Base-by-base conservation (phyloP, 2,888 invertebrate genomes). In the Zeuzera pyrina region DNA sequence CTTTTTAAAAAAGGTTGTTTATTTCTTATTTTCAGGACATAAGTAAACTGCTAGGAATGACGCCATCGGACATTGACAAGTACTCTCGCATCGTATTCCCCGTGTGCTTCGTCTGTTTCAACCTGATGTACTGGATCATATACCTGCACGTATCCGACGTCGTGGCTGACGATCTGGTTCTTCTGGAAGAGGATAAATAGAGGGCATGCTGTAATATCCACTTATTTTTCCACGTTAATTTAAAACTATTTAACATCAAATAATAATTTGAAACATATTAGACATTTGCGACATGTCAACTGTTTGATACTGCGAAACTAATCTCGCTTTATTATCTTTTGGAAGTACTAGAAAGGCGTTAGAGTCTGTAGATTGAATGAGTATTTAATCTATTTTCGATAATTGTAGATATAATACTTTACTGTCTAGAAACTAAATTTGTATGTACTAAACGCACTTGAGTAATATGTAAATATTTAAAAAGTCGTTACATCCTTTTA, bases 51-150 rank as follows among this genome's bases (percentile, higher is more conserved):
- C 89, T 92, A 81, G 94, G 93, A 59, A 93, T 95, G 74, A 95
- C 95, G 57, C 97, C 97, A 38, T 97, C 97, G 71, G 97, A 97
- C 84, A 98, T 98, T 81, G 98, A 98, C 89, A 98, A 98, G 86
- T 98, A 98, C 78, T 97, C 98, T 42, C 91, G 98, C 65, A 95
- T 98, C 79, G 92, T 97, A 61, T 99, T 99, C 79, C 98, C 98
- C 33, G 94, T 97, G 59, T 95, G 97, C 86, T 98, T 98, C 87
- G 93, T 98, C 48, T 94, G 97, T 84, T 98, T 98, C 89, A 98
- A 98, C 85, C 89, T 96, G 55, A 95, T 96, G 95, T 96, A 96
- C 86, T 96, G 96, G 96, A 95, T 96, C 79, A 95, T 96, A 68
- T 96, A 96, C 76, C 88, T 96, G 57, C 95, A 96, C 88, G 95